Evolutionary conservation across 2,888 invertebrate genomes (phyloP).

Genomic region (Cantharis lateralis): DNA sequence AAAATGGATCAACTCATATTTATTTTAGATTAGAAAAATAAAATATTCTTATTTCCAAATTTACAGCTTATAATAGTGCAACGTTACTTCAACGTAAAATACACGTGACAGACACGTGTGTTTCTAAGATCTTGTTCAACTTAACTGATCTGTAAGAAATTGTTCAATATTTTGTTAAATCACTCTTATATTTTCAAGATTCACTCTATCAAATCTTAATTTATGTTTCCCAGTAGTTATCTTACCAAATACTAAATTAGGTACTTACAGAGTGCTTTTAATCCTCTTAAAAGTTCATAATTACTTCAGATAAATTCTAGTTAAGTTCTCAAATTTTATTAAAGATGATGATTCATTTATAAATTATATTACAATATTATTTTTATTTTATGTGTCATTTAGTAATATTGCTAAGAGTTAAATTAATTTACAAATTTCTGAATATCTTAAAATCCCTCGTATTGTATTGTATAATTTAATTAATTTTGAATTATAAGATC

Average conservation of each 20-base stretch:
- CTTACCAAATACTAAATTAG: slow-evolving; percentile 8
- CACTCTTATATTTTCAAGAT: background rate
- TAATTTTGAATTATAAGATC: background rate
- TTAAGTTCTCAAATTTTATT: slow-evolving; percentile 6
- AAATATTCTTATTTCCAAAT: background rate
- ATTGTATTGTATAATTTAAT: background rate
- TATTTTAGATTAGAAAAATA: background rate
- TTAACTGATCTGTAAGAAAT: background rate
- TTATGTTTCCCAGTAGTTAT: background rate
- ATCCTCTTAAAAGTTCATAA: slow-evolving; percentile 17
- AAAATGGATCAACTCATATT: background rate
- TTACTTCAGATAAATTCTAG: slow-evolving; percentile 1
- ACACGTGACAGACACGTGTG: background rate
- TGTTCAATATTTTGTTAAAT: background rate
- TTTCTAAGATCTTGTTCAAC: background rate
- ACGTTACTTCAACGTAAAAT: background rate
- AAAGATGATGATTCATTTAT: background rate
- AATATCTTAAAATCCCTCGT: background rate
- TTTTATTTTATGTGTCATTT: background rate
- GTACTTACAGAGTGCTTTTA: slow-evolving; percentile 7
- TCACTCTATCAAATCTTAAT: background rate
- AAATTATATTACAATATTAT: background rate
- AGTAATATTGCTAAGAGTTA: background rate
- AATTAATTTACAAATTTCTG: background rate
- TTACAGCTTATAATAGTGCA: background rate